Percentiles rank a stretch among this genome's conserved stretches.
Conservation (phyloP, 1,140 invertebrate genomes). For the Armadillidium nasatum region DNA sequence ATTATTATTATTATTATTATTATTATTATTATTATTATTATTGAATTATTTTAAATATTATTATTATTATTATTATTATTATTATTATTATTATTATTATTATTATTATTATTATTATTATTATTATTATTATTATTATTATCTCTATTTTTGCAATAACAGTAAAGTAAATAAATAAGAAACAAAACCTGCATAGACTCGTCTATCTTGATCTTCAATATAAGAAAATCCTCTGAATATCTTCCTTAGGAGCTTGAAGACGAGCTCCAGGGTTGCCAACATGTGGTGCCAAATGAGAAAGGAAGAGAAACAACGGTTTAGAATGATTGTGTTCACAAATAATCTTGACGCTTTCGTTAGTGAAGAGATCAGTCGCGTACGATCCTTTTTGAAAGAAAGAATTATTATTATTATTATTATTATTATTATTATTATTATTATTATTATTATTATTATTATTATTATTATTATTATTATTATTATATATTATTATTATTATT, state of each 20-base stretch:
- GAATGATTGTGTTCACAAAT: slow-evolving; percentile 64
- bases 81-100: neutral
- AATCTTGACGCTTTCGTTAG: slow-evolving; percentile 64
- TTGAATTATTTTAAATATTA: neutral
- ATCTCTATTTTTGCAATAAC: neutral
- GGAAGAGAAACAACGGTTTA: slow-evolving; percentile 73
- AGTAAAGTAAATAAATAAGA: no score
- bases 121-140: neutral
- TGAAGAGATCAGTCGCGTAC: slow-evolving; percentile 76
- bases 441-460: no score
- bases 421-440: no score
- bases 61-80: neutral
- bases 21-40: no score
- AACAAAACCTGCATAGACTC: slow-evolving; percentile 68
- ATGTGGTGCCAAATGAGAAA: slow-evolving; percentile 80
- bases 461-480: neutral
- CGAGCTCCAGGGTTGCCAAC: slow-evolving; percentile 65
- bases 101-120: neutral
- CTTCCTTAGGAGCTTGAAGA: slow-evolving; percentile 67
- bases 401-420: neutral
- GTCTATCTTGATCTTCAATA: slow-evolving; percentile 65
- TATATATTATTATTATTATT: no score
- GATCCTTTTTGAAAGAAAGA: slow-evolving; percentile 46
- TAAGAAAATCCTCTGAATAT: slow-evolving; percentile 62
- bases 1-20: no score